Base-by-base conservation (phyloP, 1,140 invertebrate species). In the Meloidogyne chitwoodi region DNA sequence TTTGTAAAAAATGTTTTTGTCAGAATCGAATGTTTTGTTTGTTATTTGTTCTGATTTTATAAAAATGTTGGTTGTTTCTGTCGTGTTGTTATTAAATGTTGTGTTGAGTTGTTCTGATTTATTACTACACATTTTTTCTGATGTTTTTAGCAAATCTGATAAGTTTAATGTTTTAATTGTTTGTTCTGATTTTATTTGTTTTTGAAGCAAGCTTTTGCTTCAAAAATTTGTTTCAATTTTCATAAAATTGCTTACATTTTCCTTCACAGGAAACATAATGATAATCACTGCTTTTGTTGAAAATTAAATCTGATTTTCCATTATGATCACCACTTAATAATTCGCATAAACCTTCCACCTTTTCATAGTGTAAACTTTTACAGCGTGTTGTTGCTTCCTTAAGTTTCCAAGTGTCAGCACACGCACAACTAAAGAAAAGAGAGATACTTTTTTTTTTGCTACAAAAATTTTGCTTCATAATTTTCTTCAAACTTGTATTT, bases 241-340 rank as follows among this genome's bases (percentile, higher is more conserved):
- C 8, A 29, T 1, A 22, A 29, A 69, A 3, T 34, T 68, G 31
- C 79, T 75, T 68, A 84, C 83, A 74, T 56, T 78, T 64, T 31
- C 76, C 63, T 26, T 85, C 83, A 34, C 85, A 85, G 3, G 75
- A 81, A 22, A 87, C 68, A 34, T 86, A 87, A 66, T 87, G 81
- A 29, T 87, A 85, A 48, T 84, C 76, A 31, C 75, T 69, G 48
- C 67, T 61, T 27, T 78, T 79, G 41, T 85, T 69, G 56, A 76
- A 83, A 22, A 86, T 76, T 27, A 84, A 66, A 71, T 86, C 83
- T 68, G 75, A 80, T 78, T 85, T 87, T 26, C 84, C 84, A 63
- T 68, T 77, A 75, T 84, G 83, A 76, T 87, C 84, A 62, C 61
- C 80, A 29, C 69, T 77, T 67, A 85, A 87, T 71, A 85, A 75